Evolutionary conservation across 2,888 invertebrate species (phyloP).

Genomic region (Eupithecia insigniata): DNA sequence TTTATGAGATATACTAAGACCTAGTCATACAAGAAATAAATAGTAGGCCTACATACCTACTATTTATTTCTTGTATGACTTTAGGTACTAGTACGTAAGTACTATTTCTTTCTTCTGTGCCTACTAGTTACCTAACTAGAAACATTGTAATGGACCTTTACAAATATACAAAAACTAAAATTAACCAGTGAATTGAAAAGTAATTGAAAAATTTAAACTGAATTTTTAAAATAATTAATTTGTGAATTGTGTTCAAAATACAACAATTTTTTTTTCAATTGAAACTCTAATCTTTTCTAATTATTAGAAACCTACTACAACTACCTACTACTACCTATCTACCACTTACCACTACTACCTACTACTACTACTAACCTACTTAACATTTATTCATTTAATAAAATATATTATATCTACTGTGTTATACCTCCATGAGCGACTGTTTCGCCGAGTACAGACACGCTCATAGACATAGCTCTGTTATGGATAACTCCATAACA

Average conservation of each 20-base stretch:
- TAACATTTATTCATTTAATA: slow-evolving; percentile 1
- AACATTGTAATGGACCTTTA: neutral
- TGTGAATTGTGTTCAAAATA: too few species aligned
- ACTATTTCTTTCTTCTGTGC: neutral
- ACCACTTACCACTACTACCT: too few species aligned
- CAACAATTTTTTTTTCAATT: too few species aligned
- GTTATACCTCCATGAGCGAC: neutral
- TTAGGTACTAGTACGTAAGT: neutral
- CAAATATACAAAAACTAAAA: neutral
- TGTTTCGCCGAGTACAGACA: neutral
- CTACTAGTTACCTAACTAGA: neutral
- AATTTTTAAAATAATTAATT: too few species aligned
- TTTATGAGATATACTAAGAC: neutral
- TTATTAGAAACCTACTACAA: too few species aligned
- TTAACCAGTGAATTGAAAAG: neutral
- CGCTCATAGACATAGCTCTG: neutral
- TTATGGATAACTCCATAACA: too few species aligned
- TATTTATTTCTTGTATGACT: neutral
- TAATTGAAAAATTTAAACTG: too few species aligned
- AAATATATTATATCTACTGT: neutral
- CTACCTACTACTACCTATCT: too few species aligned
- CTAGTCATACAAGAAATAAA: neutral
- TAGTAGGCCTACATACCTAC: neutral
- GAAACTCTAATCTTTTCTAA: neutral
- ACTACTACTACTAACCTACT: too few species aligned